phyloP scores from a whole-genome alignment of 2,797 vertebrate genomes.

The Amniataba percoides region DNA sequence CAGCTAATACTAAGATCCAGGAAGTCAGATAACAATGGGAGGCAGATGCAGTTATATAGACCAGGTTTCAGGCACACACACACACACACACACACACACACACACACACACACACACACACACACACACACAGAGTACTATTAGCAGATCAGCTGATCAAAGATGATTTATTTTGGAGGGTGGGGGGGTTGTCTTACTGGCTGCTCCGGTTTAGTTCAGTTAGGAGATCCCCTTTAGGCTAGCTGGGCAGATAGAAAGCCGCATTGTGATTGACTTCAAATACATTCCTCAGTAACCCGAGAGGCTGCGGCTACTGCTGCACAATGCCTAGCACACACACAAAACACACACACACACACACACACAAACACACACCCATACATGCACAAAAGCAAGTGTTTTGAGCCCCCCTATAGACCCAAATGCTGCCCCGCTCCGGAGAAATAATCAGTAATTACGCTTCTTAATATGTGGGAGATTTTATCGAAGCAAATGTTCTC shows the following conservation, averaged over 20 bases:
- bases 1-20: constrained; percentile 54
- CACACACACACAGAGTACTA: not conserved
- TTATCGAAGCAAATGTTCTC: constrained; percentile 53
- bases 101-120: constrained; percentile 18
- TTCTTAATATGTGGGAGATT: constrained; percentile 74
- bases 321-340: constrained; percentile 46
- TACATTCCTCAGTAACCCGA: constrained; percentile 78
- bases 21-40: constrained; percentile 67
- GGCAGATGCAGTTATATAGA: constrained; percentile 37
- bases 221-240: constrained; percentile 62
- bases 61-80: constrained; percentile 3
- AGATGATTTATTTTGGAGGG: constrained; percentile 25
- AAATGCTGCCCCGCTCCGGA: constrained; percentile 42
- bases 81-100: constrained; percentile 21
- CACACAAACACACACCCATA: constrained; percentile 23
- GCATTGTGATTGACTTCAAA: constrained; percentile 81
- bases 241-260: constrained; percentile 66
- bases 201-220: constrained; percentile 40
- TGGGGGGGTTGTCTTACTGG: constrained; percentile 33
- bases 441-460: constrained; percentile 68
- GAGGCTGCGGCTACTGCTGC: constrained; percentile 56
- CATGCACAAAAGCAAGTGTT: constrained; percentile 1
- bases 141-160: constrained; percentile 5
- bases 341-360: constrained; percentile 34
- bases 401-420: constrained; percentile 30